Evolutionary conservation across 2,797 vertebrate genomes (phyloP), one percentile per base, ranked within the genome.

Genomic region (Spinus olivaceus): DNA sequence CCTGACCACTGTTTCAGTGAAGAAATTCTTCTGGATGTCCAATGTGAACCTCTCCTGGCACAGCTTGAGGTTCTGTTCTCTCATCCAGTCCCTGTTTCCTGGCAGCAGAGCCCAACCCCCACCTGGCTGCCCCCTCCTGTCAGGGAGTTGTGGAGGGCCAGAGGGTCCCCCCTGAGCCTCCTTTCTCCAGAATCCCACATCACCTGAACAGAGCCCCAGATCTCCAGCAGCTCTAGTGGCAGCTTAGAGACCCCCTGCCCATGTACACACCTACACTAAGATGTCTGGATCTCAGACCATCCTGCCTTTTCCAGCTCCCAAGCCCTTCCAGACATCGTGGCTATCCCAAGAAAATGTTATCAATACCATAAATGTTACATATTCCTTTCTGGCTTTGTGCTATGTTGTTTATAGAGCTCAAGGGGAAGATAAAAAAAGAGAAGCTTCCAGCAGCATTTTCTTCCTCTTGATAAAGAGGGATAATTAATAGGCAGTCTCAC

Each of bases 41-140:
- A 21, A 1, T 0, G 0, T 65, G 14, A 65, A 51, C 14, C 10
- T 59, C 14, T 10, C 4, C 46, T 65, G 51, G 8, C 10, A n/a
- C 14, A 65, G 22, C 39, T 6, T n/a, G 51, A 59, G 6, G 18
- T 17, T 2, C 0, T 71, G 14, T 32, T 12, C 25, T 41, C 33
- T 46, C 4, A 1, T 71, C 22, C 33, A 65, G 25, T n/a, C 30
- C 13, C 39, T 71, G 33, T 59, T 61, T 15, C 49, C 49, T 21
- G 24, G 18, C 8, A 78, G 21, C 19, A 71, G 39, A 53, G 7
- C 30, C 25, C 0, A 1, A n/a, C 1, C 2, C 51, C 16, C 5
- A 15, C 19, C 22, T 3, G 23, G 27, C 32, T 42, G 35, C 3
- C 3, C 16, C 14, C 14, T 72, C 53, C 33, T 60, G 27, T 47